These are phyloP conservation scores for Clusia tigrina DNA, from an alignment of 2,888 invertebrate genomes.

Conservation along the genomic window DNA sequence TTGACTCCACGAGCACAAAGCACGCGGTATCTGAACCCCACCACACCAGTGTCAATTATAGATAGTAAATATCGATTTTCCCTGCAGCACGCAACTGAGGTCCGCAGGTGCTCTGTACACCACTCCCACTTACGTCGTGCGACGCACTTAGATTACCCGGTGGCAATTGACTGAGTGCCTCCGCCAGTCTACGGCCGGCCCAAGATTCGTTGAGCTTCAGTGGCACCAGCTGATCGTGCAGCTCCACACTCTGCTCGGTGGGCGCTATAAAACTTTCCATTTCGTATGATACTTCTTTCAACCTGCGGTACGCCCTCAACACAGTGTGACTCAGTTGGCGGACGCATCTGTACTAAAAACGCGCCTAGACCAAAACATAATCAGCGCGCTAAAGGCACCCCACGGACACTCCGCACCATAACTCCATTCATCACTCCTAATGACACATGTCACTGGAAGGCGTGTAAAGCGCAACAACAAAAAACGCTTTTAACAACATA, in stretches of 20 bases:
- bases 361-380: not conserved
- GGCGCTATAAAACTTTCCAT: no score
- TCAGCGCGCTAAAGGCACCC: no score
- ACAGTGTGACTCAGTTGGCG: not conserved
- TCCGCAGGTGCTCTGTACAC: no score
- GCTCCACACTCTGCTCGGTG: no score
- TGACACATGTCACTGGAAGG: not conserved
- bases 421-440: no score
- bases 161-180: conserved; percentile 63
- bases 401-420: no score
- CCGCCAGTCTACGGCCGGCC: conserved; percentile 68
- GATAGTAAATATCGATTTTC: not conserved
- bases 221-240: conserved; percentile 46
- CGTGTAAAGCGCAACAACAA: not conserved
- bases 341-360: not conserved
- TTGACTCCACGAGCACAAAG: no score
- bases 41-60: no score
- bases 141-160: conserved; percentile 48
- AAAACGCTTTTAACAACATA: not conserved
- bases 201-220: conserved; percentile 69
- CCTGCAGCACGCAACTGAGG: not conserved
- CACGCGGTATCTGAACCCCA: no score
- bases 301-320: no score
- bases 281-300: no score
- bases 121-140: conserved; percentile 56